phyloP scores from a whole-genome alignment of 2,113 vertebrate genomes.

The Microtus pennsylvanicus region DNA sequence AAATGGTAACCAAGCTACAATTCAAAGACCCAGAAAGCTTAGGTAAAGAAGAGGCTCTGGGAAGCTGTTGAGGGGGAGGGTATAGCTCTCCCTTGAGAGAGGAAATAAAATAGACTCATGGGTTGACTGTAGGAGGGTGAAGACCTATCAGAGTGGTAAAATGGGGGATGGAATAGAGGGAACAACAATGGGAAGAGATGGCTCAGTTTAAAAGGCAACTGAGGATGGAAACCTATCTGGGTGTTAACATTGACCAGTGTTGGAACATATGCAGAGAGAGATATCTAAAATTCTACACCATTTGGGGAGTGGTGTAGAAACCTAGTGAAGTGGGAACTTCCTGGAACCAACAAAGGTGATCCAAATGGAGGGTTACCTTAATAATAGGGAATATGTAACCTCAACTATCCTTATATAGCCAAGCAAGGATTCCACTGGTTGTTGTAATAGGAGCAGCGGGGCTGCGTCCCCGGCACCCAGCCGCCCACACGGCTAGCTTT shows the following conservation, averaged over 20 bases:
- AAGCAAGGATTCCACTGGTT: rapidly evolving
- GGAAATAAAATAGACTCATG: not conserved
- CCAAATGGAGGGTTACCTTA: not conserved
- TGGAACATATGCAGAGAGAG: too few species aligned
- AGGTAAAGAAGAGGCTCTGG: not conserved
- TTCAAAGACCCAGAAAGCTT: not conserved
- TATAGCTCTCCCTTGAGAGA: not conserved
- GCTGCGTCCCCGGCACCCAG: too few species aligned
- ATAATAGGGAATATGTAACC: not conserved
- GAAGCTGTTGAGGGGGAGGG: too few species aligned
- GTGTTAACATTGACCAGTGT: too few species aligned
- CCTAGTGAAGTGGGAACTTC: not conserved
- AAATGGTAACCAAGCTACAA: not conserved
- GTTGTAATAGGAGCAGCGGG: too few species aligned
- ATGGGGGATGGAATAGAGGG: too few species aligned
- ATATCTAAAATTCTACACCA: not conserved
- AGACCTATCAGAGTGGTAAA: too few species aligned
- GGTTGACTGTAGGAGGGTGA: too few species aligned
- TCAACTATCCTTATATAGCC: not conserved
- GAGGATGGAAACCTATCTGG: too few species aligned
- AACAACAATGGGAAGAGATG: too few species aligned
- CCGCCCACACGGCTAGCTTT: too few species aligned
- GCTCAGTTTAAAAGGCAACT: too few species aligned
- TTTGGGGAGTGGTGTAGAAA: not conserved
- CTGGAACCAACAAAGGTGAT: not conserved